These are phyloP conservation scores for Marcusenius ussheri DNA, from an alignment of 2,113 vertebrate species.

Conservation along the genomic window DNA sequence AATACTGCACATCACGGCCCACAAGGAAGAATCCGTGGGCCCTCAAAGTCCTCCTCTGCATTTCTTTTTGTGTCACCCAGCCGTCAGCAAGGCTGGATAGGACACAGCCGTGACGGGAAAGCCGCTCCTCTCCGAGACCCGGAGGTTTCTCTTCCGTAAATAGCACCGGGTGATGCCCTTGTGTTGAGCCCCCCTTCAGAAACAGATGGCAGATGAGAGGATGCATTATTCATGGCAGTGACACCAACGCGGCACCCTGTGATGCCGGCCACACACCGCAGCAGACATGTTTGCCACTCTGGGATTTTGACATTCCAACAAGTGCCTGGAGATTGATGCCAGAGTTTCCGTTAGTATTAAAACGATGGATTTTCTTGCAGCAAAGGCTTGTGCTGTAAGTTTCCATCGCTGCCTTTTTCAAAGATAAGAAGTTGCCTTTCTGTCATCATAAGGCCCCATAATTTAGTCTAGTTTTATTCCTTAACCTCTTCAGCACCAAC, in stretches of 20 bases:
- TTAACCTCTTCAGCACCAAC: background rate
- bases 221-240: conserved; percentile 5
- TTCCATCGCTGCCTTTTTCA: background rate
- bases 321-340: background rate
- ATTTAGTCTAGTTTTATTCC: background rate
- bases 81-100: background rate
- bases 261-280: background rate
- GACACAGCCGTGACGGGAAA: background rate
- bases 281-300: background rate
- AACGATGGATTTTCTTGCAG: background rate
- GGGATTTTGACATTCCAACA: background rate
- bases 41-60: background rate
- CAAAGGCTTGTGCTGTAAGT: background rate
- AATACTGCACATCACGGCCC: background rate
- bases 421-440: background rate
- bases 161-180: background rate
- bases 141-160: background rate
- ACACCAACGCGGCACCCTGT: background rate
- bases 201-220: background rate
- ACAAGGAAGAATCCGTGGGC: background rate
- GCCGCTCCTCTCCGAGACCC: background rate
- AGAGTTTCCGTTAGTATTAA: background rate
- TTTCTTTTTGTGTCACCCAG: background rate
- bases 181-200: background rate
- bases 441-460: background rate